Percentiles rank a stretch among this genome's conserved stretches.
These are phyloP conservation scores for Aphaenogaster rudis DNA, from an alignment of 1,140 invertebrate genomes.

Conservation along the genomic window DNA sequence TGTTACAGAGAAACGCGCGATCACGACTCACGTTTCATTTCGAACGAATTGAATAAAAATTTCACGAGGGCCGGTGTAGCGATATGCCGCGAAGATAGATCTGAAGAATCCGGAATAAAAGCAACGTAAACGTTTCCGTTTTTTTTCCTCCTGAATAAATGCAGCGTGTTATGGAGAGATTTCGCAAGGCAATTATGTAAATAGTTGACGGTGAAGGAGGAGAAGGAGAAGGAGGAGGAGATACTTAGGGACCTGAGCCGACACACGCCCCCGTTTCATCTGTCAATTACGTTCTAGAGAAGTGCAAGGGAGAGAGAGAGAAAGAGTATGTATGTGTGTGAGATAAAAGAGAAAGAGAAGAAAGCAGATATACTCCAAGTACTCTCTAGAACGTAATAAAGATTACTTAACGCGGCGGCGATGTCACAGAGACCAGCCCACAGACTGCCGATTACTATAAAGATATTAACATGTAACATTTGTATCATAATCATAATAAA, in stretches of 20 bases:
- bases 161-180: constrained; percentile 66
- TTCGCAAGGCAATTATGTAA: constrained; percentile 74
- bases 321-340: no score
- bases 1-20: constrained; percentile 14
- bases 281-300: constrained; percentile 50
- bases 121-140: constrained; percentile 2
- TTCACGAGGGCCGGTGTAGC: not conserved
- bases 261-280: constrained; percentile 69
- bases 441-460: constrained; percentile 80
- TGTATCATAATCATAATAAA: constrained; percentile 76
- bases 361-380: not conserved
- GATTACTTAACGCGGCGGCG: constrained; percentile 66
- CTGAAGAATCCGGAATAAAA: not conserved
- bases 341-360: not conserved
- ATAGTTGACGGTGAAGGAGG: constrained; percentile 70
- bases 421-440: constrained; percentile 79
- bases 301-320: not conserved
- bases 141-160: constrained; percentile 47
- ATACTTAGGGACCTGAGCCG: constrained; percentile 79
- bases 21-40: constrained; percentile 59
- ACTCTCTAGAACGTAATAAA: constrained; percentile 63
- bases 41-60: constrained; percentile 28
- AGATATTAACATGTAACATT: constrained; percentile 77
- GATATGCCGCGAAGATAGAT: constrained; percentile 15
- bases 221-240: constrained; percentile 56